Conservation (phyloP, 2,797 vertebrate species). For the Mycteria americana region DNA sequence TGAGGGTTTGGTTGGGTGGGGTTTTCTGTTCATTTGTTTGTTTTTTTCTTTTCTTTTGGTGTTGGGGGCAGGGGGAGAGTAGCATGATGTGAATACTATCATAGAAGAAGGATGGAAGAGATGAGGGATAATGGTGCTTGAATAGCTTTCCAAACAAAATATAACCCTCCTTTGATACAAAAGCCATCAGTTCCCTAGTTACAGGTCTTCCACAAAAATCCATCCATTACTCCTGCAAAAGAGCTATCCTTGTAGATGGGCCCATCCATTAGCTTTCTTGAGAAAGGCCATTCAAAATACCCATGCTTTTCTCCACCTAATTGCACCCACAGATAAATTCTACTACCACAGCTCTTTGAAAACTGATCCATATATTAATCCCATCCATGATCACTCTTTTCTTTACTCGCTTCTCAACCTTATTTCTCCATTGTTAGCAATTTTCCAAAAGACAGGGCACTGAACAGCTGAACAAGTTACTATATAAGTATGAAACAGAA, state of each 20-base stretch:
- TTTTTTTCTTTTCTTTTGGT: background rate
- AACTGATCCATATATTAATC: background rate
- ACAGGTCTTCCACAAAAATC: background rate
- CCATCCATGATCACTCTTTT: background rate
- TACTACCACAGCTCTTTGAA: background rate
- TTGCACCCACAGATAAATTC: background rate
- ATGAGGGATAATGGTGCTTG: background rate
- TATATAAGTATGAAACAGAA: background rate
- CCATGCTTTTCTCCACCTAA: background rate
- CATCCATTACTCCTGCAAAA: background rate
- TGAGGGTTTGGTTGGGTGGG: background rate
- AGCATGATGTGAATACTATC: background rate
- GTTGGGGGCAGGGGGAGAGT: background rate
- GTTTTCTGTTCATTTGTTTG: accelerated
- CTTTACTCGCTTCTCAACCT: background rate
- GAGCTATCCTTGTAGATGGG: background rate
- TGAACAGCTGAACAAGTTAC: background rate
- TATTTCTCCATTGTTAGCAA: background rate
- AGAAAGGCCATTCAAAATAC: background rate
- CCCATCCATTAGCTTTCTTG: background rate
- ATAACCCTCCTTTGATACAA: background rate
- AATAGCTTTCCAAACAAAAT: background rate
- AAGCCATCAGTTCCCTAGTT: background rate
- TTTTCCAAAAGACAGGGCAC: background rate
- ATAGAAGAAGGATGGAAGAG: background rate